Evolutionary conservation across 2,888 invertebrate genomes (phyloP).

Genomic region (Dryobotodes eremita): DNA sequence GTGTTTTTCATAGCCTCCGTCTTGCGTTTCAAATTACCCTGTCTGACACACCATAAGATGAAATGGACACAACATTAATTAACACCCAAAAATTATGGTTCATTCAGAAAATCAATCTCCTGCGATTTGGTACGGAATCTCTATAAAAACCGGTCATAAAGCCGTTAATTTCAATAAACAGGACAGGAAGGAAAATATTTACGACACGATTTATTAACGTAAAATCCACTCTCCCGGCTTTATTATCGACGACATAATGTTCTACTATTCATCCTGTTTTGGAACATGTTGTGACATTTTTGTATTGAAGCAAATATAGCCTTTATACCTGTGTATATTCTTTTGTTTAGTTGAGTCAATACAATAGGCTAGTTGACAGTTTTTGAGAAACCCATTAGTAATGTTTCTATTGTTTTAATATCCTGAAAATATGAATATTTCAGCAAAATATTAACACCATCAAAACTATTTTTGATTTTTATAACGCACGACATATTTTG

Average conservation of each 20-base stretch:
- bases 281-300: slow-evolving; percentile 19
- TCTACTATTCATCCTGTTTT: slow-evolving; percentile 29
- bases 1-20: not conserved
- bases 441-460: too few relatives aligned
- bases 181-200: slow-evolving; percentile 55
- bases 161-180: slow-evolving; percentile 63
- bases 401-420: too few relatives aligned
- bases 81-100: slow-evolving; percentile 29
- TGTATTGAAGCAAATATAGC: not conserved
- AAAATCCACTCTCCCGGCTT: slow-evolving; percentile 32
- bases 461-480: too few relatives aligned
- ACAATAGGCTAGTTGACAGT: too few relatives aligned
- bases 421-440: too few relatives aligned
- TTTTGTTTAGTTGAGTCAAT: not conserved
- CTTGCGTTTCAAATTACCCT: not conserved
- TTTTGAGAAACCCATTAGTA: too few relatives aligned
- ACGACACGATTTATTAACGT: slow-evolving; percentile 54
- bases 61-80: slow-evolving; percentile 5
- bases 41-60: not conserved
- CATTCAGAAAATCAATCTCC: slow-evolving; percentile 50
- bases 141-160: slow-evolving; percentile 45
- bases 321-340: too few relatives aligned
- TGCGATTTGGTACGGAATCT: slow-evolving; percentile 30
- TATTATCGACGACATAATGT: slow-evolving; percentile 46
- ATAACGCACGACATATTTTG: too few relatives aligned